phyloP scores from a whole-genome alignment of 2,888 invertebrate species.

The Serripes groenlandicus region DNA sequence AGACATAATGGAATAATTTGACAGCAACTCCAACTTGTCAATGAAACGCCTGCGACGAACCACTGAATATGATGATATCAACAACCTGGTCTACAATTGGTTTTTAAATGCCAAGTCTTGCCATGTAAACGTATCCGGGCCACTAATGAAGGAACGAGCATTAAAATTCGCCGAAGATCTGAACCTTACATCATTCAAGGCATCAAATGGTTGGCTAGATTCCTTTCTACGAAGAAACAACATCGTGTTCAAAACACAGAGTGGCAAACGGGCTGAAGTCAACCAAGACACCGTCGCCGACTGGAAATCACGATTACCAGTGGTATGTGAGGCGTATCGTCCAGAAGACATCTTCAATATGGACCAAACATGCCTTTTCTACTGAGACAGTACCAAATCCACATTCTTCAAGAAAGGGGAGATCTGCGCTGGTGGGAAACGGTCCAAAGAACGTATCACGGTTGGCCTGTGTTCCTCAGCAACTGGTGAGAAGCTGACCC shows the following conservation, averaged over 20 bases:
- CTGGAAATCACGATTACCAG: slow-evolving; percentile 38
- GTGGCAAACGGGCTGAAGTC: slow-evolving; percentile 46
- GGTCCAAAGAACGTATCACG: slow-evolving; percentile 57
- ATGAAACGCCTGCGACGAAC: no score
- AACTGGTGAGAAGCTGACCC: slow-evolving; percentile 51
- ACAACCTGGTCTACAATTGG: slow-evolving; percentile 28
- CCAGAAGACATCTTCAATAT: slow-evolving; percentile 61
- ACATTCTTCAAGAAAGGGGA: slow-evolving; percentile 48
- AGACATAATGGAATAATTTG: no score
- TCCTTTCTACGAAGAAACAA: slow-evolving; percentile 29
- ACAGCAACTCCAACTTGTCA: no score
- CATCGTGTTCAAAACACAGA: slow-evolving; percentile 25
- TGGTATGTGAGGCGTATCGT: slow-evolving; percentile 19
- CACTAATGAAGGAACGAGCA: slow-evolving; percentile 32
- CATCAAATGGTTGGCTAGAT: slow-evolving; percentile 31
- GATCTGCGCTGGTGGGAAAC: slow-evolving; percentile 56
- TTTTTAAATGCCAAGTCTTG: slow-evolving; percentile 29
- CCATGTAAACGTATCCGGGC: slow-evolving; percentile 17
- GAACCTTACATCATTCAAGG: slow-evolving; percentile 8
- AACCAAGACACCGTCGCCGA: slow-evolving; percentile 10
- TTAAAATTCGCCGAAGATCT: slow-evolving; percentile 21
- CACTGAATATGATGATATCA: slow-evolving; percentile 25
- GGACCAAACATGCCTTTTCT: slow-evolving; percentile 66
- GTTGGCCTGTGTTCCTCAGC: slow-evolving; percentile 50
- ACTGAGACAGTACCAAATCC: slow-evolving; percentile 31